Conservation (phyloP, 2,797 vertebrate genomes). For the Syngnathus acus region DNA sequence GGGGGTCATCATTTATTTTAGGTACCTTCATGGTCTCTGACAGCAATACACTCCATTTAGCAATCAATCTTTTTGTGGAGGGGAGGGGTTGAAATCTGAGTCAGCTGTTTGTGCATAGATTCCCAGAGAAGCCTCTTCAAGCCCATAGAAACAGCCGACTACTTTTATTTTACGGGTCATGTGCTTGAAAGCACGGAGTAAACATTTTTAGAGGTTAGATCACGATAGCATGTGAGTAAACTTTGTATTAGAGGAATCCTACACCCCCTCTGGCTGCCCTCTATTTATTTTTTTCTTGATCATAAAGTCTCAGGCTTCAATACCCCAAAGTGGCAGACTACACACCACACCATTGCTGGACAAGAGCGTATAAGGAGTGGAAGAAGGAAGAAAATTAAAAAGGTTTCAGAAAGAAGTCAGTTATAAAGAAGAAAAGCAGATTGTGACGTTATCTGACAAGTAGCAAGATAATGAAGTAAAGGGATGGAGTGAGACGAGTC, state of each 20-base stretch:
- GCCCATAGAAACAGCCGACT: slow-evolving; percentile 30
- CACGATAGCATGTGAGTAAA: slow-evolving; percentile 31
- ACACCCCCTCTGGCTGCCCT: slow-evolving; percentile 8
- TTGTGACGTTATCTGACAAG: not conserved
- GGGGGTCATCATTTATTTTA: slow-evolving; percentile 26
- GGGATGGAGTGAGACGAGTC: not conserved
- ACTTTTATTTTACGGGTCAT: slow-evolving; percentile 39
- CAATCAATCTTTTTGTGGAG: slow-evolving; percentile 1
- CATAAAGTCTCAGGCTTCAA: slow-evolving; percentile 31
- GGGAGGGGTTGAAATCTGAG: slow-evolving; percentile 26
- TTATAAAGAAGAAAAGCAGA: not conserved
- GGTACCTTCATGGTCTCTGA: slow-evolving; percentile 8
- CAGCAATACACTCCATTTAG: slow-evolving; percentile 16
- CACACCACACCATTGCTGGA: not conserved
- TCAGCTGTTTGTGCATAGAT: not conserved
- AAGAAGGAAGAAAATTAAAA: not conserved
- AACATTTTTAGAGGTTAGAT: slow-evolving; percentile 16
- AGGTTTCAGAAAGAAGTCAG: not conserved
- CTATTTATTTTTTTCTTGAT: slow-evolving; percentile 38
- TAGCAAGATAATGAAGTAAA: not conserved
- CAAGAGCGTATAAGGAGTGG: not conserved
- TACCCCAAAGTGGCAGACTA: slow-evolving; percentile 10
- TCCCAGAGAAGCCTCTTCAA: not conserved
- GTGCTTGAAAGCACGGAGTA: slow-evolving; percentile 12
- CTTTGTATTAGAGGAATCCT: slow-evolving; percentile 20